phyloP scores from a whole-genome alignment of 2,888 invertebrate species.

The Timema cristinae region DNA sequence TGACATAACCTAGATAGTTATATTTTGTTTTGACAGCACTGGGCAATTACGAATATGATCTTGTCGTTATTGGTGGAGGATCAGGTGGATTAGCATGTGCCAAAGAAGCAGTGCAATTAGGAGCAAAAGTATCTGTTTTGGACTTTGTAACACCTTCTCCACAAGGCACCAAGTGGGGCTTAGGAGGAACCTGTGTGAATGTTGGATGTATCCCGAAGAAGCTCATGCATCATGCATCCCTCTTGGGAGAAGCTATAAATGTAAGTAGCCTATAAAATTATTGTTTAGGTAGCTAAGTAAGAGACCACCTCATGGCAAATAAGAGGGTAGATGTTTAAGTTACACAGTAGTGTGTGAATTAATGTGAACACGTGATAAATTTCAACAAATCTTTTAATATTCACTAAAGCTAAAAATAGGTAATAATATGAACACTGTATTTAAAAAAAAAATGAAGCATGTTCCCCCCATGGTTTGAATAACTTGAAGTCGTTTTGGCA shows the following conservation, averaged over 20 bases:
- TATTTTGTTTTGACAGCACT: conserved; percentile 27
- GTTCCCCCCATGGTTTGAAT: no score
- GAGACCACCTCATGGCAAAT: background rate
- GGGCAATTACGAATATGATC: conserved; percentile 74
- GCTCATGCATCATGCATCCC: conserved; percentile 92
- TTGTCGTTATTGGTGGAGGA: conserved; percentile 93
- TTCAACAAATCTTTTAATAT: no score
- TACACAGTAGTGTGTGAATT: no score
- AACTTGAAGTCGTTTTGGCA: no score
- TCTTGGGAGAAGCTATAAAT: conserved; percentile 78
- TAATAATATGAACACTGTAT: no score
- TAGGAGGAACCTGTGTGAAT: conserved; percentile 96
- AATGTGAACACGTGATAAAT: no score
- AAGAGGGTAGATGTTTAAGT: no score
- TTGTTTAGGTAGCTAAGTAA: background rate
- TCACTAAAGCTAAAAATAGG: no score
- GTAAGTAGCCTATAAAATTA: conserved; percentile 50
- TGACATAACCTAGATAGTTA: no score
- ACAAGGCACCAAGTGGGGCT: conserved; percentile 86
- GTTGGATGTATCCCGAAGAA: conserved; percentile 99
- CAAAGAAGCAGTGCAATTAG: conserved; percentile 77
- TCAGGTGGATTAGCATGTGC: conserved; percentile 95
- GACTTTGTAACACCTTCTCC: conserved; percentile 85
- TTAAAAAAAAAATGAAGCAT: no score
- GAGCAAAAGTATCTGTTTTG: conserved; percentile 79